A percentile compares a stretch with the other conserved stretches of the same genome.
These are phyloP conservation scores for Neomorphus geoffroyi DNA, from an alignment of 2,797 vertebrate genomes.

Conservation along the genomic window DNA sequence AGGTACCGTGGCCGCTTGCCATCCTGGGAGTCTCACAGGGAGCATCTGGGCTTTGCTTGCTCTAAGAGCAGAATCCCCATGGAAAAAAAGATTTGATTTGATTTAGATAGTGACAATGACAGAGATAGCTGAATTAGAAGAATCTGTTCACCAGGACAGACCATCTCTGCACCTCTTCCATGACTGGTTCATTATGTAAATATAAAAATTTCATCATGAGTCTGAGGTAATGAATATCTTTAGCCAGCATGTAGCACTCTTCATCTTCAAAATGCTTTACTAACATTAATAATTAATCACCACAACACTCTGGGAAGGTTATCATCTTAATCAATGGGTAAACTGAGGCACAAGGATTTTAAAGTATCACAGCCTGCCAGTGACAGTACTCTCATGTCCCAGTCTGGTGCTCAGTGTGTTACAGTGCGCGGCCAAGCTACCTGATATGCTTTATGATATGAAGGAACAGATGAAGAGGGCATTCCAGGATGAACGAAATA, in stretches of 20 bases:
- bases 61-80: not conserved
- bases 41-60: conserved; percentile 2
- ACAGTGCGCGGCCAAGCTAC: not conserved
- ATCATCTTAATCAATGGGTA: conserved; percentile 16
- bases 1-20: conserved; percentile 72
- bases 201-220: not conserved
- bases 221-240: conserved; percentile 35
- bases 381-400: not conserved
- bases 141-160: conserved; percentile 21
- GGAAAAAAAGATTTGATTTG: not conserved
- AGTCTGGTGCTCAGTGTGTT: not conserved
- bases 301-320: conserved; percentile 20
- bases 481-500: not conserved
- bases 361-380: not conserved
- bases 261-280: conserved; percentile 1
- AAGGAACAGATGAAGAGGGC: not conserved
- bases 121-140: conserved; percentile 3
- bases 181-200: conserved; percentile 39
- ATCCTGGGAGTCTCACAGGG: conserved; percentile 53
- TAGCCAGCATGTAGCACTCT: conserved; percentile 25
- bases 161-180: not conserved
- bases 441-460: not conserved
- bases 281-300: conserved; percentile 40
- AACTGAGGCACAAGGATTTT: conserved; percentile 1
- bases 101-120: not conserved